Conservation (phyloP, 1,140 invertebrate species). For the Acyrthosiphon pisum region DNA sequence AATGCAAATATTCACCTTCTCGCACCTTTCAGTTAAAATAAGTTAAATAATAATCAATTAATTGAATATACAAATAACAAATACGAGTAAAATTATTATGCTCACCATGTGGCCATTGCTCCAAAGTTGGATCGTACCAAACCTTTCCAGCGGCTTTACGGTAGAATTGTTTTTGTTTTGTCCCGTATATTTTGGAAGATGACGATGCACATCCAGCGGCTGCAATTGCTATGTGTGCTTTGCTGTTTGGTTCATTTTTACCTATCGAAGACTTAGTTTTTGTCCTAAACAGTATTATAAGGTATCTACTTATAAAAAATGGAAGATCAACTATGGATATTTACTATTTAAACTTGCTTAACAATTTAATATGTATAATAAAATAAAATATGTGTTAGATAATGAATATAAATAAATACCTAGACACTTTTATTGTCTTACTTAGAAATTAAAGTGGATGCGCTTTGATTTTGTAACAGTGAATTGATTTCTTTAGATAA, state of each 20-base stretch:
- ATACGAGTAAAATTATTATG: neutral
- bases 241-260: neutral
- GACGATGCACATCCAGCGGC: constrained; percentile 11
- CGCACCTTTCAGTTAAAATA: too few relatives aligned
- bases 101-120: neutral
- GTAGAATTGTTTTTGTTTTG: neutral
- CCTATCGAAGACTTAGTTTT: neutral
- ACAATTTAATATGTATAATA: neutral
- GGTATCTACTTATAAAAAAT: neutral
- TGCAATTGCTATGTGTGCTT: neutral
- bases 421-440: neutral
- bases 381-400: neutral
- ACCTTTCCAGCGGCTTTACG: neutral
- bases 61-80: neutral
- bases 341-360: neutral
- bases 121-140: constrained; percentile 33
- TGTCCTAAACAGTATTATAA: neutral
- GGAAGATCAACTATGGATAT: neutral
- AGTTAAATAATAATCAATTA: neutral
- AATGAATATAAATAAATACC: too few relatives aligned
- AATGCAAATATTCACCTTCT: neutral
- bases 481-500: constrained; percentile 22
- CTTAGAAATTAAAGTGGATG: constrained; percentile 2
- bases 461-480: neutral
- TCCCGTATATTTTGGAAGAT: neutral